A percentile compares a stretch with the other conserved stretches of the same genome.
Conservation (phyloP, 2,797 vertebrate genomes). For the Cuniculus paca region DNA sequence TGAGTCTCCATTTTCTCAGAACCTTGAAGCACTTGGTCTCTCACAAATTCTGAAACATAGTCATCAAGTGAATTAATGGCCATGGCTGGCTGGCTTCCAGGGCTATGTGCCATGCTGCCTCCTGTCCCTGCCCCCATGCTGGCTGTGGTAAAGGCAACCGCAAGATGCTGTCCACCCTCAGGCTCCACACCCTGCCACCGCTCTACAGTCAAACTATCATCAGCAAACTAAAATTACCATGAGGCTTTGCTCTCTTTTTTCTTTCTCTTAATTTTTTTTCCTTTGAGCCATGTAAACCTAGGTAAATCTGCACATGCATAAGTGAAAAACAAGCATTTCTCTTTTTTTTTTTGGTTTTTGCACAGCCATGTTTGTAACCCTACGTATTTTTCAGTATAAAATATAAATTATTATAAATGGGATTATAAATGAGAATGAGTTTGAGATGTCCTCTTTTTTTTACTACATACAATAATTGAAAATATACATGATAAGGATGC, state of each 20-base stretch:
- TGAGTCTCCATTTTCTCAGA: slow-evolving; percentile 61
- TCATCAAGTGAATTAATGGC: slow-evolving; percentile 69
- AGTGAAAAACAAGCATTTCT: slow-evolving; percentile 14
- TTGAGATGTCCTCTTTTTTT: background rate
- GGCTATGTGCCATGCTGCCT: background rate
- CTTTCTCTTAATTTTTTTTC: background rate
- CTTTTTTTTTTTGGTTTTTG: background rate
- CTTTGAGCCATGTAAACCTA: slow-evolving; percentile 58
- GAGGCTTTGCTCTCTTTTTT: background rate
- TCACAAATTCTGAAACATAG: slow-evolving; percentile 73
- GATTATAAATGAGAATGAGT: slow-evolving; percentile 28
- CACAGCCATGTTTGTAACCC: slow-evolving; percentile 11
- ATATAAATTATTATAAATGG: too few species aligned
- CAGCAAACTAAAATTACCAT: slow-evolving; percentile 66
- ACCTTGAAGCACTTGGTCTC: slow-evolving; percentile 54
- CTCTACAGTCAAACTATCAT: slow-evolving; percentile 71
- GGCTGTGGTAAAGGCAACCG: slow-evolving; percentile 68
- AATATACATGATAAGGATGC: background rate
- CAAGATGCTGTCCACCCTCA: slow-evolving; percentile 10
- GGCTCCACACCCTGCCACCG: slow-evolving; percentile 60
- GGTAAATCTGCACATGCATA: background rate
- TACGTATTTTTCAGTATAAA: slow-evolving; percentile 22
- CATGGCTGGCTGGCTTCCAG: slow-evolving; percentile 34
- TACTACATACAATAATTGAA: background rate
- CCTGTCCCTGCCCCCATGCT: background rate